phyloP scores from a whole-genome alignment of 2,113 vertebrate species.

The Empidonax traillii region DNA sequence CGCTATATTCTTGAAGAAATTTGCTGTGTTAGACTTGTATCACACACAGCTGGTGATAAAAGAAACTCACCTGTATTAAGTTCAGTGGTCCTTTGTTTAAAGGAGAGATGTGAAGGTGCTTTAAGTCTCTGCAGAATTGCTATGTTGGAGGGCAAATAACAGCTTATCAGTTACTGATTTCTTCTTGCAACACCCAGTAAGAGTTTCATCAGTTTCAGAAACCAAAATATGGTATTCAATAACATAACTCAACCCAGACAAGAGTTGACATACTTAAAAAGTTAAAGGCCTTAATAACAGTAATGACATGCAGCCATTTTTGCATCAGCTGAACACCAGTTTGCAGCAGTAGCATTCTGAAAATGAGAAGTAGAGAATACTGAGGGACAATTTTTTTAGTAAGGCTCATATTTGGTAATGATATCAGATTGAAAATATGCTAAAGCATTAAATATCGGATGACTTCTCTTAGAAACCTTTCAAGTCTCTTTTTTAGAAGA shows the following conservation, averaged over 20 bases:
- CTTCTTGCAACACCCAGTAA: not conserved
- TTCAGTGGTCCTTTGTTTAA: not conserved
- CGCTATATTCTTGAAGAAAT: not conserved
- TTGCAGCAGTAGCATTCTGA: not conserved
- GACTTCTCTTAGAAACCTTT: not conserved
- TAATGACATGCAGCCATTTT: not conserved
- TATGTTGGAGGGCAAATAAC: not conserved
- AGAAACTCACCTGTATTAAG: not conserved
- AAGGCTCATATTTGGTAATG: not conserved
- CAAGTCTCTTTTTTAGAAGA: not conserved
- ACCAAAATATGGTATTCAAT: not conserved
- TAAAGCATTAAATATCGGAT: not conserved
- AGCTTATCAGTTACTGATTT: not conserved
- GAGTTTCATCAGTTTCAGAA: not conserved
- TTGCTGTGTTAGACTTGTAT: not conserved
- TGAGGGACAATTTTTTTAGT: not conserved
- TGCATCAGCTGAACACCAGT: not conserved
- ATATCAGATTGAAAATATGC: not conserved
- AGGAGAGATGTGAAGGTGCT: not conserved
- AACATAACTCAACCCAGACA: not conserved
- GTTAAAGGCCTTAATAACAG: not conserved
- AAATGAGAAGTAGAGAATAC: not conserved
- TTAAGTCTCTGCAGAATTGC: not conserved
- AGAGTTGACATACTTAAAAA: not conserved
- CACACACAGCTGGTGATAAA: not conserved